Evolutionary conservation across 2,797 vertebrate species (phyloP), one percentile per base, ranked within the genome.

Genomic region (Sardinella longiceps): DNA sequence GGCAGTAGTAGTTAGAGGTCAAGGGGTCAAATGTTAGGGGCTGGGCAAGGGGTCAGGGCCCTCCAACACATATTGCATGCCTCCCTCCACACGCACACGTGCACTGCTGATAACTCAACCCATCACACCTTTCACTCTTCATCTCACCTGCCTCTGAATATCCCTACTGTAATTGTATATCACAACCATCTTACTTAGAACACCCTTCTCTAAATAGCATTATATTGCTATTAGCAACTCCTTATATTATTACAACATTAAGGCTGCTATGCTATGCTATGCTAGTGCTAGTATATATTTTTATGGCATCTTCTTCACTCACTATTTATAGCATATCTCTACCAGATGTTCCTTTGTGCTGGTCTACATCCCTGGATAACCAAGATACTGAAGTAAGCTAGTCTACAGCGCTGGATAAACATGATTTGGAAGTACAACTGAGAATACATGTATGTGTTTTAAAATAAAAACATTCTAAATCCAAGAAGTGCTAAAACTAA

Each of bases 1-100:
- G 91, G 92, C 91, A 91, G 89, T 86, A 51, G 86, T 85, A 90
- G 83, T 90, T 85, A 86, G 91, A 90, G 85, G 80, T 90, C 80
- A 90, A 85, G 91, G 91, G 90, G 88, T 90, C 66, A 91, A 88
- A 89, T 87, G 88, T 85, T 70, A 89, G 84, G 82, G 86, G 39
- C 83, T 60, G 46, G 56, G 60, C 63, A 50, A 74, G 70, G 86
- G 88, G 82, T 66, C 83, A 85, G 37, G 50, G 39, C 33, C 25
- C 83, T 84, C 81, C 87, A 86, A 87, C 86, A 88, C 85, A 85
- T 66, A 89, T 86, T 37, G 82, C 90, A 92, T 89, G 91, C 92
- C 84, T 56, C 81, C 84, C 86, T 14, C 83, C 80, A 48, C 37
- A 85, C 80, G 45, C 37, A 85, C n/a, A 84, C 37, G 82, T 82